These are phyloP conservation scores for Drosophila ezoana DNA, from an alignment of 2,888 invertebrate species.

Conservation along the genomic window DNA sequence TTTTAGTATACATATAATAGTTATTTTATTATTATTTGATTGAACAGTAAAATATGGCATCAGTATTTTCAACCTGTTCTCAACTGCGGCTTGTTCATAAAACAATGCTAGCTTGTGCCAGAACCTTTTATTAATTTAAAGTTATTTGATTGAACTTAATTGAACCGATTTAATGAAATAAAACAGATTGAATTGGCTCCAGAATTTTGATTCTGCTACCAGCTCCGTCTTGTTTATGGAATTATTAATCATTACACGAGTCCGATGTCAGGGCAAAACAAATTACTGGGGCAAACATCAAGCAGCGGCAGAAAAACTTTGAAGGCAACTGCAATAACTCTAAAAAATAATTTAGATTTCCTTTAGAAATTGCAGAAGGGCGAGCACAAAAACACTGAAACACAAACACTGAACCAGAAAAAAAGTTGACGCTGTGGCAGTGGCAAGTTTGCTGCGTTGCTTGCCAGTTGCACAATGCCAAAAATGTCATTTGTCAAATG, in stretches of 20 bases:
- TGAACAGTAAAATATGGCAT: background rate
- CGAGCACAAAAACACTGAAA: constrained; percentile 36
- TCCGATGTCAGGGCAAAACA: constrained; percentile 67
- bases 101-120: background rate
- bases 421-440: constrained; percentile 38
- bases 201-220: constrained; percentile 5
- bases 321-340: constrained; percentile 74
- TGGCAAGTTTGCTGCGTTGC: constrained; percentile 54
- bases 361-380: constrained; percentile 41
- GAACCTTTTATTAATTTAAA: background rate
- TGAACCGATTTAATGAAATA: constrained; percentile 4
- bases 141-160: constrained; percentile 9
- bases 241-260: constrained; percentile 77
- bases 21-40: background rate
- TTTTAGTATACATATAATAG: too few relatives aligned
- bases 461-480: constrained; percentile 74
- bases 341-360: constrained; percentile 78
- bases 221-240: constrained; percentile 18
- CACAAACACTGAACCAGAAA: constrained; percentile 5
- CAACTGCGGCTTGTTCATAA: constrained; percentile 7
- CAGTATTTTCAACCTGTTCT: constrained; percentile 2
- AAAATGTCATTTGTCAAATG: constrained; percentile 81
- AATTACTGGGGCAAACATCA: constrained; percentile 63
- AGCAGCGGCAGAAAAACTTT: constrained; percentile 54
- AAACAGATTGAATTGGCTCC: constrained; percentile 8